Evolutionary conservation across 2,888 invertebrate genomes (phyloP), one percentile per base, ranked within the genome.

Genomic region (Tetranychus piercei): DNA sequence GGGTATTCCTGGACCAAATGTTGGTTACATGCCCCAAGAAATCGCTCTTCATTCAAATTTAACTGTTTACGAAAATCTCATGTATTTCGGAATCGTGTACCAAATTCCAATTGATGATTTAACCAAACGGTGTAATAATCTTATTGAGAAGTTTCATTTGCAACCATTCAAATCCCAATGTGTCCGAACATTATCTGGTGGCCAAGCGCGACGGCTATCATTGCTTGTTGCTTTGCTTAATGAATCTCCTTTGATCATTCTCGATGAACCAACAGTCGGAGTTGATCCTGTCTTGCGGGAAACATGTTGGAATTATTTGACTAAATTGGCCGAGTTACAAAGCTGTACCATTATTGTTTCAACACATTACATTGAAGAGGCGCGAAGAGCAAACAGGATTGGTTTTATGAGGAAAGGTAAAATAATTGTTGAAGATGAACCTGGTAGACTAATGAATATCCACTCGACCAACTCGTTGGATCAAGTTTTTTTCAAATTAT

Each of bases 21-120:
- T 69, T 11, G 71, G 71, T n/a, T 71, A 71, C 34, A 71, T 71
- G 71, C 71, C 71, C 6, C 71, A 71, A 20, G 71, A 71, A n/a
- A 44, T 44, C 44, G 71, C 71, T 44, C 44, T 71, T 34, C 34
- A 71, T 44, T 15, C 11, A 15, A 44, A 71, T 44, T 18, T 71
- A 71, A 44, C 71, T 4, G 43, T 44, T 44, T 34, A 71, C n/a
- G 71, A 71, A n/a, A 71, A 44, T 43, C 11, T 44, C 8, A 23
- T 71, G 3, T 44, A 71, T 20, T 71, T 71, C 18, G 71, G 71
- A n/a, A 11, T n/a, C 4, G 20, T 71, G 5, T n/a, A 15, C 71
- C 43, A 71, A 44, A 44, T 71, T 23, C 18, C 43, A 11, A 1
- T 5, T n/a, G 11, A 7, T 71, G 11, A 71, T 43, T 15, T 71